Conservation (phyloP, 2,113 vertebrate species). For the Macaca mulatta region DNA sequence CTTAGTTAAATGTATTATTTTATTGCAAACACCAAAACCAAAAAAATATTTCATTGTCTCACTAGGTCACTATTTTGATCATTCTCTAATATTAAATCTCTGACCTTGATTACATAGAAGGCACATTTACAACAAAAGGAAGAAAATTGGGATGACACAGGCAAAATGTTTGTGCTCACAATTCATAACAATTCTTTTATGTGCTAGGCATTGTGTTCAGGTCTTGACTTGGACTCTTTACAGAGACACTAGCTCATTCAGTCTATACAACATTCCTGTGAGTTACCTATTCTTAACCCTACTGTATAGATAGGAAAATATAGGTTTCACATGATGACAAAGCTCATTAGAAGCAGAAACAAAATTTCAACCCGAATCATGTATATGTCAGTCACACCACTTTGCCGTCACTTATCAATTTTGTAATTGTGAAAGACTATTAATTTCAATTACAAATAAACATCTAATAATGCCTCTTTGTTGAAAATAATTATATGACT, state of each 20-base stretch:
- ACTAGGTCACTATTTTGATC: background rate
- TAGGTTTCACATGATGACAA: background rate
- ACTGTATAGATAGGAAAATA: background rate
- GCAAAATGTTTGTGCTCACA: background rate
- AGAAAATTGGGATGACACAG: background rate
- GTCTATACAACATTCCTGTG: background rate
- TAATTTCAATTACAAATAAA: conserved; percentile 13
- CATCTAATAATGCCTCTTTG: conserved; percentile 33
- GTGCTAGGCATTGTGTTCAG: background rate
- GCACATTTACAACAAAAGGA: background rate
- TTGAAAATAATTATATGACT: conserved; percentile 40
- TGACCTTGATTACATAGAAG: background rate
- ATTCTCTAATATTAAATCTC: background rate
- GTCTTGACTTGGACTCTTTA: background rate
- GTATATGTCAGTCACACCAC: background rate
- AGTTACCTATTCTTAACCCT: background rate
- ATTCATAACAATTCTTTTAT: background rate
- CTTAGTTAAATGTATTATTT: background rate
- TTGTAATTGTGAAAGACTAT: conserved; percentile 3
- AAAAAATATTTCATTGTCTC: background rate
- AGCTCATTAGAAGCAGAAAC: background rate
- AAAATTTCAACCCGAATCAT: background rate
- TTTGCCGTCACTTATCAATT: background rate
- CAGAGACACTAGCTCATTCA: background rate
- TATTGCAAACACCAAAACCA: background rate